Percentiles rank a stretch among this genome's conserved stretches.
These are phyloP conservation scores for Chrysolina haemoptera DNA, from an alignment of 2,888 invertebrate species.

Conservation along the genomic window DNA sequence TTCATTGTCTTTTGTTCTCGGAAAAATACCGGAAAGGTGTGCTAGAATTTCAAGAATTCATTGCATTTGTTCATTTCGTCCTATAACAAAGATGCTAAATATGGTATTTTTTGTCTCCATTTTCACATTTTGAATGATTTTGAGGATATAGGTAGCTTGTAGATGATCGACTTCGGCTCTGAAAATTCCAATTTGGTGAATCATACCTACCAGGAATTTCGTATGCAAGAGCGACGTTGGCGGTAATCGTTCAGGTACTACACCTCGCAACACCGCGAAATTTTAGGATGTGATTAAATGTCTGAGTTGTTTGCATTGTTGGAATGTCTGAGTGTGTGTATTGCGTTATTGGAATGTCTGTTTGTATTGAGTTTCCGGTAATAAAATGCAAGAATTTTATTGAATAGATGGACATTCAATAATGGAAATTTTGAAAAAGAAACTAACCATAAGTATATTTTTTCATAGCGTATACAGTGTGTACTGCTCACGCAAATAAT, in stretches of 20 bases:
- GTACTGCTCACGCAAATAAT: too few species aligned
- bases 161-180: too few species aligned
- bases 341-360: not conserved
- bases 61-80: conserved; percentile 5
- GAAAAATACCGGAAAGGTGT: conserved; percentile 29
- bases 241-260: conserved; percentile 14
- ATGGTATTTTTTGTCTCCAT: not conserved
- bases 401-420: not conserved
- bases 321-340: not conserved
- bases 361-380: not conserved
- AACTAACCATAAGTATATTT: too few species aligned
- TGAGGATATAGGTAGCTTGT: not conserved
- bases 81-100: not conserved
- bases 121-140: not conserved
- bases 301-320: not conserved
- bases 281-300: conserved; percentile 18
- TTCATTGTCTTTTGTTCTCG: conserved; percentile 3
- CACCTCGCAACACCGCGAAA: conserved; percentile 18
- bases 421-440: too few species aligned
- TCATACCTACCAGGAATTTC: conserved; percentile 8
- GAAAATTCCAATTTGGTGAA: conserved; percentile 19
- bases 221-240: conserved; percentile 5
- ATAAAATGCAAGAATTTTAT: not conserved
- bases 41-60: conserved; percentile 27
- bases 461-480: too few species aligned